These are phyloP conservation scores for Atherinosoma microstoma DNA, from an alignment of 2,797 vertebrate species.

Conservation along the genomic window DNA sequence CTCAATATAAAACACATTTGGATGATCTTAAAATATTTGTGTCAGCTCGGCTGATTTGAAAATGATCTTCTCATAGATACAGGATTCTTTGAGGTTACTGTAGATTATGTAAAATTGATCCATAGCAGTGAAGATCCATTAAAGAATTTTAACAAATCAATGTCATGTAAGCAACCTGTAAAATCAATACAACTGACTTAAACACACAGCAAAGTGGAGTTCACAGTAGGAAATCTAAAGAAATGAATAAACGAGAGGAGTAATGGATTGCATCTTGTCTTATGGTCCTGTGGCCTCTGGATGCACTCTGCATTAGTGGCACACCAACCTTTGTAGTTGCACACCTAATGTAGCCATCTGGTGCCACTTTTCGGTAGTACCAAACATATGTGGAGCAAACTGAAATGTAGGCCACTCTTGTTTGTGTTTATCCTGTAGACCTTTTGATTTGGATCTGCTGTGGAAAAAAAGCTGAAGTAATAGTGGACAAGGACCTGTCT, in stretches of 20 bases:
- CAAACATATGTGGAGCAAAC: background rate
- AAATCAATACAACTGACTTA: constrained; percentile 12
- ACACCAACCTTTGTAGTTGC: background rate
- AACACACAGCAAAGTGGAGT: constrained; percentile 5
- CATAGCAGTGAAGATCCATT: background rate
- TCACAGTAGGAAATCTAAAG: constrained; percentile 15
- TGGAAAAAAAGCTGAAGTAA: background rate
- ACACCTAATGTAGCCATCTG: background rate
- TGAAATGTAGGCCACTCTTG: background rate
- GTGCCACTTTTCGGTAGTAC: background rate
- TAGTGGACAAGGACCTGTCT: background rate
- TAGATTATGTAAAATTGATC: background rate
- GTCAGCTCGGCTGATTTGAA: constrained; percentile 8
- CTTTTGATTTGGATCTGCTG: background rate
- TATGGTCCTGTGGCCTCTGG: background rate
- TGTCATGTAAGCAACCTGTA: constrained; percentile 9
- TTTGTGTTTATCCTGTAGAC: background rate
- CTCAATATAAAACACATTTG: constrained; percentile 7
- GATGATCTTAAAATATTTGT: constrained; percentile 20
- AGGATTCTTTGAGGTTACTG: background rate
- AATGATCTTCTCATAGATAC: constrained; percentile 5
- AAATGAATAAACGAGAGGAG: constrained; percentile 10
- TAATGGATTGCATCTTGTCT: background rate
- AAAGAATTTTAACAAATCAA: background rate
- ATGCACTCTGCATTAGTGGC: background rate